These are phyloP conservation scores for Drosophila yakuba DNA, from an alignment of 1,140 invertebrate species.

Conservation along the genomic window DNA sequence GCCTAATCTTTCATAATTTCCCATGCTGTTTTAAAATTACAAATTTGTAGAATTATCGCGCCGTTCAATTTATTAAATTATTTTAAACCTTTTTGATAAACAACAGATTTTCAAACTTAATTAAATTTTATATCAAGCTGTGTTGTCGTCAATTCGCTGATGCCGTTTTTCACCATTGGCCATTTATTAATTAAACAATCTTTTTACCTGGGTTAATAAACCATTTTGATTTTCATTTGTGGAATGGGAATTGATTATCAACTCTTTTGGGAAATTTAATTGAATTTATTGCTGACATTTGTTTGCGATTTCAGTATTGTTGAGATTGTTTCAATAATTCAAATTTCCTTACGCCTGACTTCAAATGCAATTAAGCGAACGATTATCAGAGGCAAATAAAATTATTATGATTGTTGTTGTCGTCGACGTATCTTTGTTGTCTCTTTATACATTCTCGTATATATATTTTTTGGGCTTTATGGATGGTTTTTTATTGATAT, in stretches of 20 bases:
- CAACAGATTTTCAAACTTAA: slow-evolving; percentile 25
- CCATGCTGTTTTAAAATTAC: not conserved
- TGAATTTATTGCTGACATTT: slow-evolving; percentile 64
- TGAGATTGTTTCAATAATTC: slow-evolving; percentile 45
- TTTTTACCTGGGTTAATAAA: slow-evolving; percentile 26
- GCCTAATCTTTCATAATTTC: not conserved
- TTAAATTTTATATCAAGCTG: slow-evolving; percentile 23
- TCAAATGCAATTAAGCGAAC: slow-evolving; percentile 69
- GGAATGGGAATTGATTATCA: slow-evolving; percentile 55
- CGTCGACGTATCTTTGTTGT: not conserved
- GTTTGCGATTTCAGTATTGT: slow-evolving; percentile 26
- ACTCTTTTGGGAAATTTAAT: slow-evolving; percentile 64
- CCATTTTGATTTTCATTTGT: slow-evolving; percentile 17
- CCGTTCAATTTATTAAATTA: slow-evolving; percentile 2
- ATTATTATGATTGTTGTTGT: slow-evolving; percentile 9
- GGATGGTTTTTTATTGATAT: slow-evolving; percentile 23
- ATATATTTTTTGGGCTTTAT: slow-evolving; percentile 7
- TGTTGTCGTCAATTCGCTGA: slow-evolving; percentile 1
- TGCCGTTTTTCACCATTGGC: not conserved
- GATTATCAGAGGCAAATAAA: slow-evolving; percentile 15
- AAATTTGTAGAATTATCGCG: too few relatives aligned
- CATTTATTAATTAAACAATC: slow-evolving; percentile 47
- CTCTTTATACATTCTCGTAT: not conserved
- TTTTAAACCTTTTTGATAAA: slow-evolving; percentile 16
- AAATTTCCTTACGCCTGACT: slow-evolving; percentile 65